Percentiles rank a stretch among this genome's conserved stretches.
phyloP scores from a whole-genome alignment of 2,888 invertebrate genomes.

The Oxytorus armatus region DNA sequence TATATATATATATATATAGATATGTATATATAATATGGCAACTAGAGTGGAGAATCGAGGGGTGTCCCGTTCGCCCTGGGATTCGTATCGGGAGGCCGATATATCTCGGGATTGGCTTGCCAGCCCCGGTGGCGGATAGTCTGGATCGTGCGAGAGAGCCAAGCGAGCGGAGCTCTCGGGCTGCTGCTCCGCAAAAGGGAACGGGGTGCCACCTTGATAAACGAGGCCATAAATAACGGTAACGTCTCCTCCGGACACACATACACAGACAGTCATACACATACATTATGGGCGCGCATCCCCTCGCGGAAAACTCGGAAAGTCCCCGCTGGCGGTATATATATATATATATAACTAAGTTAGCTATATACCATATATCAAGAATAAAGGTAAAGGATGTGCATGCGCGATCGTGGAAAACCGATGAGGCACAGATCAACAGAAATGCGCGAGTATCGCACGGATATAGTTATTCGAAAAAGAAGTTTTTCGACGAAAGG shows the following conservation, averaged over 20 bases:
- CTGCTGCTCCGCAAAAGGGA: slow-evolving; percentile 72
- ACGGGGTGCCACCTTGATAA: slow-evolving; percentile 83
- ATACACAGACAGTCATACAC: slow-evolving; percentile 77
- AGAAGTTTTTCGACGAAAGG: slow-evolving; percentile 27
- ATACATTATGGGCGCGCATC: slow-evolving; percentile 55
- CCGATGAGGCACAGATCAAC: slow-evolving; percentile 38
- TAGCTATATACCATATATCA: slow-evolving; percentile 4
- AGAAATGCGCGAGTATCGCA: slow-evolving; percentile 30
- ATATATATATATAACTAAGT: slow-evolving; percentile 8
- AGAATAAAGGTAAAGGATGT: slow-evolving; percentile 23
- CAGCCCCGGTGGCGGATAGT: slow-evolving; percentile 80
- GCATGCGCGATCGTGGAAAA: slow-evolving; percentile 43
- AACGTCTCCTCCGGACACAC: slow-evolving; percentile 84
- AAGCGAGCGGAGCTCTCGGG: slow-evolving; percentile 38
- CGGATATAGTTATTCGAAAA: slow-evolving; percentile 11
- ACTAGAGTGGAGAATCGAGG: slow-evolving; percentile 51
- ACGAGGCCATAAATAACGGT: slow-evolving; percentile 83
- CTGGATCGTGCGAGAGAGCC: slow-evolving; percentile 72
- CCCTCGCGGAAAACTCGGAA: slow-evolving; percentile 54
- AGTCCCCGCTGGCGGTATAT: slow-evolving; percentile 46
- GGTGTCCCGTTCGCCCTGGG: slow-evolving; percentile 71
- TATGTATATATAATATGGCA: slow-evolving; percentile 24
- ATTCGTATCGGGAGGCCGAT: slow-evolving; percentile 84
- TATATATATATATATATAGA: too few species aligned
- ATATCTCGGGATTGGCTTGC: slow-evolving; percentile 87